Percentiles rank a stretch among this genome's conserved stretches.
Evolutionary conservation across 1,140 invertebrate genomes (phyloP).

Genomic region (Rhynchophorus ferrugineus): DNA sequence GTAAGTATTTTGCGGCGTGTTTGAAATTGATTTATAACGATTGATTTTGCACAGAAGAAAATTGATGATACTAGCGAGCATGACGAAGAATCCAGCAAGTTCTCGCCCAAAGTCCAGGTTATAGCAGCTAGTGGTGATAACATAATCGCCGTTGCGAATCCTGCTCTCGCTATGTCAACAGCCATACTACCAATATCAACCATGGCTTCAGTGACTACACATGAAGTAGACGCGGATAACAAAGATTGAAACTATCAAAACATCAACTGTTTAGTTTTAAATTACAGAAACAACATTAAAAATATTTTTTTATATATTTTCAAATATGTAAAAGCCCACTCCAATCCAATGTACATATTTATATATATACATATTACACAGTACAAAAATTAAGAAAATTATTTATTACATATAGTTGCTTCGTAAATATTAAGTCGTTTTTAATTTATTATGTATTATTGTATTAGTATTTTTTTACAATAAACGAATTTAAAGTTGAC

Average conservation of each 20-base stretch:
- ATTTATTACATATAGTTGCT: conserved; percentile 2
- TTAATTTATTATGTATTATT: background rate
- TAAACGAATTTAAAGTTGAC: background rate
- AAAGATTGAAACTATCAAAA: conserved; percentile 8
- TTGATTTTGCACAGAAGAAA: conserved; percentile 26
- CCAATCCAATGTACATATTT: background rate
- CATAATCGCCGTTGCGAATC: conserved; percentile 82
- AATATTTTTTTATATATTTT: background rate
- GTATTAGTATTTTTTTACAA: conserved; percentile 4
- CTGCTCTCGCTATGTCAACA: conserved; percentile 57
- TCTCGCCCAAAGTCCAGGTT: conserved; percentile 58
- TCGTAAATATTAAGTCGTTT: background rate
- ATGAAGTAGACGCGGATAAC: conserved; percentile 4
- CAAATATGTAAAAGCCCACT: background rate
- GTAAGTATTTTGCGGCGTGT: background rate
- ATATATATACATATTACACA: background rate
- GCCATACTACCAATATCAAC: conserved; percentile 34
- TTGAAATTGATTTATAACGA: background rate
- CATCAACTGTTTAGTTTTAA: background rate
- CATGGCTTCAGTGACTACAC: background rate
- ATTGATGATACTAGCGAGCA: conserved; percentile 45
- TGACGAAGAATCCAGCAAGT: conserved; percentile 45
- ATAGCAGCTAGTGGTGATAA: conserved; percentile 75
- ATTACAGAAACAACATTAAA: background rate
- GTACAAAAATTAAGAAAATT: background rate